Conservation (phyloP, 2,888 invertebrate genomes). For the Trilocha varians region DNA sequence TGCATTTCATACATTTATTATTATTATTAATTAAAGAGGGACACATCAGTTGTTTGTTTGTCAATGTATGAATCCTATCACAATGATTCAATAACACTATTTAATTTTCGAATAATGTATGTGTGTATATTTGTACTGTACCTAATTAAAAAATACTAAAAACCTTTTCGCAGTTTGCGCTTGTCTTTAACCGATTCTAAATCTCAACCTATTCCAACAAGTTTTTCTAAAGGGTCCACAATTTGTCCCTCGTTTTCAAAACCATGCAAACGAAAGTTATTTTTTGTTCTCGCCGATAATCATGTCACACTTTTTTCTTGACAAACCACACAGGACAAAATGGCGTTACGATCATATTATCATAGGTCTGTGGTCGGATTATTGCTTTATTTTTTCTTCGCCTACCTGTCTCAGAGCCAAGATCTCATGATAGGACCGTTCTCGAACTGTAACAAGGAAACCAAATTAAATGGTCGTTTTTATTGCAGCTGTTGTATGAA, state of each 20-base stretch:
- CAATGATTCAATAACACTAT: too few species aligned
- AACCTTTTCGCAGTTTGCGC: too few species aligned
- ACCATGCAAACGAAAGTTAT: conserved; percentile 33
- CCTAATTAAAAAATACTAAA: too few species aligned
- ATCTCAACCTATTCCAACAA: not conserved
- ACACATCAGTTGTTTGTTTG: too few species aligned
- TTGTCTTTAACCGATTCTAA: too few species aligned
- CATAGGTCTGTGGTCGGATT: conserved; percentile 66
- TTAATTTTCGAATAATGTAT: too few species aligned
- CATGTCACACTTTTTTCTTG: conserved; percentile 70
- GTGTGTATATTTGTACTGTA: too few species aligned
- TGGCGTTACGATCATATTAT: conserved; percentile 73
- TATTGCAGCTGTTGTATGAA: not conserved
- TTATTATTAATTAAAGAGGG: too few species aligned
- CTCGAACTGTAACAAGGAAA: conserved; percentile 36
- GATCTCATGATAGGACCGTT: conserved; percentile 49
- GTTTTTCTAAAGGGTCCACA: not conserved
- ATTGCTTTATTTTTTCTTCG: conserved; percentile 67
- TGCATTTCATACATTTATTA: too few species aligned
- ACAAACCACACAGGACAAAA: conserved; percentile 72
- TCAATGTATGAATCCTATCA: too few species aligned
- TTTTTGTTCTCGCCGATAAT: conserved; percentile 65
- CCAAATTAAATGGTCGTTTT: conserved; percentile 33
- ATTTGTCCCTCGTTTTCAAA: not conserved
- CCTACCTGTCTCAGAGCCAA: conserved; percentile 60